Percentiles rank a stretch among this genome's conserved stretches.
These are phyloP conservation scores for Hymenopus coronatus DNA, from an alignment of 2,888 invertebrate genomes.

Conservation along the genomic window DNA sequence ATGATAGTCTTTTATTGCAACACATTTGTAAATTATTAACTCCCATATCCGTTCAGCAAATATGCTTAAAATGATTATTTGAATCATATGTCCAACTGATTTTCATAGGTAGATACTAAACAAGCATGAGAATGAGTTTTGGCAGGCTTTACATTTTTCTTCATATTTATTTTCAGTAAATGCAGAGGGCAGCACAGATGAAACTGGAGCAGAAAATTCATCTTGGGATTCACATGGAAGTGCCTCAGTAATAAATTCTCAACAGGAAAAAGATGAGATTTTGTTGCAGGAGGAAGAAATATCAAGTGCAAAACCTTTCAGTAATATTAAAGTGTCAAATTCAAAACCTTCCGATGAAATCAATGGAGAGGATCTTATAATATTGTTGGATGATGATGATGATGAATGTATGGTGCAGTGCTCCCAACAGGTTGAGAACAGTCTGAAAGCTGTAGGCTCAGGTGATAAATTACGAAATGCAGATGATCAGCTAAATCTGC, in stretches of 20 bases:
- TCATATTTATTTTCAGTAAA: neutral
- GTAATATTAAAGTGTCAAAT: neutral
- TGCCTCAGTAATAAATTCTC: neutral
- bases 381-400: conserved; percentile 4
- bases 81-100: no score
- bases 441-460: neutral
- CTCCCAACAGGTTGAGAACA: conserved; percentile 12
- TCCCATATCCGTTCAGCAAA: no score
- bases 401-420: neutral
- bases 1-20: no score
- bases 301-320: neutral
- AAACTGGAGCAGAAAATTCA: neutral
- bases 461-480: neutral
- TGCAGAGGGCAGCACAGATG: neutral
- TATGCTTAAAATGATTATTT: no score
- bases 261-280: neutral
- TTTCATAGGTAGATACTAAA: no score
- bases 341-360: neutral
- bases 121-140: no score
- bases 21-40: no score
- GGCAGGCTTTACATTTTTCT: neutral
- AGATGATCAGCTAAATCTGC: neutral
- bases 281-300: neutral
- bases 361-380: neutral
- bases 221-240: neutral